Evolutionary conservation across 2,888 invertebrate genomes (phyloP), one percentile per base, ranked within the genome.

Genomic region (Lasioglossum zephyrum): DNA sequence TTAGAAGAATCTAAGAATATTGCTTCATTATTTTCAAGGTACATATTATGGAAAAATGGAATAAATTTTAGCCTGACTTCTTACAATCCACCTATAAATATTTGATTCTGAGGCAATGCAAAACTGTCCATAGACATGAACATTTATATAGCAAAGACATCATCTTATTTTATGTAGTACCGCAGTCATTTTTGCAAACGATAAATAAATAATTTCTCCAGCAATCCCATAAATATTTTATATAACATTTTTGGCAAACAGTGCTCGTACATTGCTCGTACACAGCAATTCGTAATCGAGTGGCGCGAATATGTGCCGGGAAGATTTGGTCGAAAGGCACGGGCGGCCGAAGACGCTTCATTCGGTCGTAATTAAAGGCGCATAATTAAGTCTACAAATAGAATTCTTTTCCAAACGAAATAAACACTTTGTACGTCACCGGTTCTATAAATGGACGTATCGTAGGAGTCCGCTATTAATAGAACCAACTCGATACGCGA

Each of bases 151-250:
- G 4, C 47, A 47, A 18, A 47, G 18, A 47, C 16, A 49, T 49
- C 47, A 49, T 49, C 18, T 49, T 49, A 47, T 47, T 5, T 47
- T 4, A 47, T 5, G 47, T 18, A 47, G 18, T 49, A 2, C 18
- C 18, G 6, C 49, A 49, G 18, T 49, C 5, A 18, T 49, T 49
- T 49, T 6, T 49, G 5, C 5, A 6, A 49, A 18, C 49, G 2
- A 18, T 49, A 49, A 49, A 49, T 49, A 22, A 49, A 22, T 44
- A 44, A 44, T 44, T 36, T 47, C 47, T 13, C 39, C 22, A 36
- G 11, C 0, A 26, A 26, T 73, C 53, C 47, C 9, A 79, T 69
- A 57, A 69, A 79, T 74, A 69, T 79, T 57, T 82, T 44, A 82
- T 47, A 73, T 22, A 74, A 69, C 49, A 18, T 31, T 31, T n/a